phyloP scores from a whole-genome alignment of 2,113 vertebrate species.

The Vombatus ursinus region DNA sequence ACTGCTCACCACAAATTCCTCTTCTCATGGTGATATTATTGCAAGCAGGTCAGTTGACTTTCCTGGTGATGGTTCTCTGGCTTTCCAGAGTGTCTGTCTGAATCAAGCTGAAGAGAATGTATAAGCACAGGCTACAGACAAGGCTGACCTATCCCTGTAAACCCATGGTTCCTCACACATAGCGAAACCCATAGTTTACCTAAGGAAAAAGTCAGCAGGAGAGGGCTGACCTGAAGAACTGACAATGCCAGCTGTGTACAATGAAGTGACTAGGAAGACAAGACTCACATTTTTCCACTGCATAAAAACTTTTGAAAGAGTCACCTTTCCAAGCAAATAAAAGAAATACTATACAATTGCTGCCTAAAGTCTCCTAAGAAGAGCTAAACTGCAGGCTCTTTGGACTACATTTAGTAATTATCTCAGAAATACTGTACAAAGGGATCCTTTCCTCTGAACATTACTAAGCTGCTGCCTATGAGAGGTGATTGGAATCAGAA shows the following conservation, averaged over 20 bases:
- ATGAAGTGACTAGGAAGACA: neutral
- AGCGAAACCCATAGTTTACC: neutral
- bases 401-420: conserved; percentile 29
- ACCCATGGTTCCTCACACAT: fast-evolving
- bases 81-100: conserved; percentile 4
- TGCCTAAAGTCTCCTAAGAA: conserved; percentile 33
- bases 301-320: neutral
- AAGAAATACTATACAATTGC: conserved; percentile 34
- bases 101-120: conserved; percentile 5
- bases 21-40: neutral
- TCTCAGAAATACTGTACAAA: conserved; percentile 18
- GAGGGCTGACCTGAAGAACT: neutral
- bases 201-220: neutral
- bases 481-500: conserved; percentile 20
- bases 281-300: neutral
- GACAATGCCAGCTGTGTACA: neutral
- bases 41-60: neutral
- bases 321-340: neutral
- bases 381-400: neutral
- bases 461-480: neutral
- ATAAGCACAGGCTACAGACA: neutral
- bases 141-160: neutral
- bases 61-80: neutral
- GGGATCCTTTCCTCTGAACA: neutral
- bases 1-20: neutral